phyloP scores from a whole-genome alignment of 2,888 invertebrate species.

The Acholoe squamosa region DNA sequence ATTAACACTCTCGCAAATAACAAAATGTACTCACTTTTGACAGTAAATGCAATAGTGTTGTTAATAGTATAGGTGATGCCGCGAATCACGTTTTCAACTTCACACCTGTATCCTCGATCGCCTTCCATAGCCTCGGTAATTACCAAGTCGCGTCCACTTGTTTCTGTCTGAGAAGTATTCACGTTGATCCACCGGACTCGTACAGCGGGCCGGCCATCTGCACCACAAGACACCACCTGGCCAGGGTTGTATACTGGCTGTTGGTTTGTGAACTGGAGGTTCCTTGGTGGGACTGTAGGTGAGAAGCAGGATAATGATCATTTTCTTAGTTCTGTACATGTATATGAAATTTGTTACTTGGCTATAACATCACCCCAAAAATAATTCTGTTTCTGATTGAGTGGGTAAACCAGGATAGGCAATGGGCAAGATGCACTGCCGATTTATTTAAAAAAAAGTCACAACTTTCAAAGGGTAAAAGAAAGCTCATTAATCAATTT shows the following conservation, averaged over 20 bases:
- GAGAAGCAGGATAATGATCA: background rate
- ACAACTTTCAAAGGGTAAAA: too few species aligned
- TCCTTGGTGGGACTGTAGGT: background rate
- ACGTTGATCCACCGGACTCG: constrained; percentile 10
- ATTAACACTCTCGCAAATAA: too few species aligned
- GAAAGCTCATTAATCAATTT: too few species aligned
- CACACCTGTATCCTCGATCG: constrained; percentile 13
- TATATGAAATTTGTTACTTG: too few species aligned
- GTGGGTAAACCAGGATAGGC: too few species aligned
- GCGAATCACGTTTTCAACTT: constrained; percentile 29
- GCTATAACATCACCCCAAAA: too few species aligned
- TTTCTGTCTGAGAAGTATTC: background rate
- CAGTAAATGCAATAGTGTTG: constrained; percentile 6
- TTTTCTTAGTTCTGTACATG: too few species aligned
- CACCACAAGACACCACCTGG: background rate
- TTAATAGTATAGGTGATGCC: background rate
- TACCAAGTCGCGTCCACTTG: constrained; percentile 16
- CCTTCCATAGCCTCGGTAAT: constrained; percentile 22
- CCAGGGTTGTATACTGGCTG: background rate
- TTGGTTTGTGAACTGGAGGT: background rate
- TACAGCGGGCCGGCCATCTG: background rate
- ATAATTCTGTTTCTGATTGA: too few species aligned
- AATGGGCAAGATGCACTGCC: too few species aligned
- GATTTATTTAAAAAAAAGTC: too few species aligned
- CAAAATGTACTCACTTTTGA: constrained; percentile 15